Evolutionary conservation across 2,797 vertebrate species (phyloP), one percentile per base, ranked within the genome.

Genomic region (Oceanodroma leucorhoa): DNA sequence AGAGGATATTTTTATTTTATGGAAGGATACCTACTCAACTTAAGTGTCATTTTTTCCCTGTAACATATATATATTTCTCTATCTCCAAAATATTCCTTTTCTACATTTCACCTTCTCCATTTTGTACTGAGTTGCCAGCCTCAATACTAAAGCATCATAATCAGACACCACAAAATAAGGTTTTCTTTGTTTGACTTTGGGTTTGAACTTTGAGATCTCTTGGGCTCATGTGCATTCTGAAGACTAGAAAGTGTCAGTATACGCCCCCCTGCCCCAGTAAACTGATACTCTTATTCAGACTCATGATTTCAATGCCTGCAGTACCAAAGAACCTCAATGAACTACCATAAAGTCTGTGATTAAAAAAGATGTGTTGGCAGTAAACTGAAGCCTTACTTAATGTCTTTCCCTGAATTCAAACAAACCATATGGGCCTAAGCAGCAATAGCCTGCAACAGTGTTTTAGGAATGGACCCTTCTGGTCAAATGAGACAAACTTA

Each of bases 191-290:
- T 80, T 86, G 17, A 43, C 3, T 81, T 79, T 19, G 19, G 7
- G 15, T 58, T 55, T 77, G 73, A 80, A 80, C 76, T 62, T 30
- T 69, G 41, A 54, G 16, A 45, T 46, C 14, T 41, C 32, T 90
- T 38, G 41, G 30, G 10, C 4, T 91, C 6, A 19, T 14, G 13
- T 50, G 9, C 3, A 9, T 72, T 61, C 12, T 32, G 27, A 90
- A 83, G 53, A 50, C 24, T 23, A 45, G n/a, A 75, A 67, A 78
- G 45, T 36, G 8, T 45, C 16, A 46, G 5, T 15, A 11, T 51
- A 73, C 9, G 9, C 5, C 5, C 1, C 2, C 0, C 0, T 1
- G 0, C 62, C 6, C 14, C 55, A 23, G 2, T 62, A 67, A 85
- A 78, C 2, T 19, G 13, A 61, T 11, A 36, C 5, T 80, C 5